A percentile compares a stretch with the other conserved stretches of the same genome.
Conservation (phyloP, 2,888 invertebrate species). For the Apamea monoglypha region DNA sequence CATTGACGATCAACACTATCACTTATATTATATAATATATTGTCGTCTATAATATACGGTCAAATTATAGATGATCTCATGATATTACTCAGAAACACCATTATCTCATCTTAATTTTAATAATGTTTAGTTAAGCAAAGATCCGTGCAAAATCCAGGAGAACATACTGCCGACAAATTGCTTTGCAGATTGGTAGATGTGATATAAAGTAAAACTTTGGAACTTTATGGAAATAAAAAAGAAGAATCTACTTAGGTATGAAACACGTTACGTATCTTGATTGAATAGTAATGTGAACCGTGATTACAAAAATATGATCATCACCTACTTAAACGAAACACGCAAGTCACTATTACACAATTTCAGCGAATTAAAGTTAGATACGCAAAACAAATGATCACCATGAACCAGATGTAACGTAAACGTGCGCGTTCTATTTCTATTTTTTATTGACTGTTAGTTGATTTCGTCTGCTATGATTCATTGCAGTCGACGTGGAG, state of each 20-base stretch:
- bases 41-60: too few relatives aligned
- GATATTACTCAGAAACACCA: background rate
- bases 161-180: background rate
- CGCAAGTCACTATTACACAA: conserved; percentile 9
- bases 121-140: background rate
- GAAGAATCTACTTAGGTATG: background rate
- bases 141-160: background rate
- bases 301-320: background rate
- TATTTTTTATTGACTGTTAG: conserved; percentile 66
- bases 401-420: conserved; percentile 60
- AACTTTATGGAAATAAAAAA: background rate
- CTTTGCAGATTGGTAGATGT: background rate
- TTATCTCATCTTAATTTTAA: background rate
- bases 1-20: background rate
- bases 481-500: conserved; percentile 47
- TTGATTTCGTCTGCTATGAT: conserved; percentile 64
- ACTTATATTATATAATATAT: too few relatives aligned
- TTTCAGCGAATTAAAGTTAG: conserved; percentile 27
- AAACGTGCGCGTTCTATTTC: conserved; percentile 72
- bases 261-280: background rate
- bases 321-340: background rate
- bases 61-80: background rate
- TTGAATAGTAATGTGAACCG: background rate
- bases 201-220: background rate
- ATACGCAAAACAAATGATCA: conserved; percentile 50